phyloP scores from a whole-genome alignment of 2,888 invertebrate species.

The Macrophya alboannulata region DNA sequence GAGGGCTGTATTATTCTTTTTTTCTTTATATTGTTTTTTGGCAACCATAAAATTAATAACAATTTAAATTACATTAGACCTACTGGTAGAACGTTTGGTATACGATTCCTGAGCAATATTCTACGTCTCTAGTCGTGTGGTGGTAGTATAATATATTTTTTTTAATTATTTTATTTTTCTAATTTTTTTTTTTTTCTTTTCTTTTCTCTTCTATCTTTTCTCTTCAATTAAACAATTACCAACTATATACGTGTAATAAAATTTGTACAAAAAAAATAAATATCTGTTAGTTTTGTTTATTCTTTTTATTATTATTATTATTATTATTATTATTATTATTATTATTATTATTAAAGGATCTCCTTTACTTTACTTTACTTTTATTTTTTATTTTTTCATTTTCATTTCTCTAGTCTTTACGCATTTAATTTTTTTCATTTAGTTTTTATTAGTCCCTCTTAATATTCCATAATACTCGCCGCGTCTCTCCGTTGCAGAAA shows the following conservation, averaged over 20 bases:
- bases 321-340: neutral
- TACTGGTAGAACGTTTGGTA: slow-evolving; percentile 24
- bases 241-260: slow-evolving; percentile 28
- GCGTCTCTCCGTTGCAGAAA: neutral
- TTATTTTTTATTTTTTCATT: neutral
- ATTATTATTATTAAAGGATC: neutral
- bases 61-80: neutral
- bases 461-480: slow-evolving; percentile 25
- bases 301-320: neutral
- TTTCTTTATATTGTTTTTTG: neutral
- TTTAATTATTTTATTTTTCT: neutral
- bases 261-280: slow-evolving; percentile 41
- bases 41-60: slow-evolving; percentile 20
- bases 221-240: slow-evolving; percentile 5
- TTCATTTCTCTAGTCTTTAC: slow-evolving; percentile 16
- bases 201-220: neutral
- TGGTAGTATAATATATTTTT: neutral
- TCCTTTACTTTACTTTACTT: neutral
- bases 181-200: neutral
- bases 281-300: neutral
- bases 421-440: neutral
- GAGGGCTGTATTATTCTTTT: neutral
- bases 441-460: neutral
- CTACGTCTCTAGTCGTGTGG: neutral
- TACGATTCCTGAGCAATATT: slow-evolving; percentile 49